Evolutionary conservation across 1,140 invertebrate species (phyloP).

Genomic region (Drosophila kepulauana): DNA sequence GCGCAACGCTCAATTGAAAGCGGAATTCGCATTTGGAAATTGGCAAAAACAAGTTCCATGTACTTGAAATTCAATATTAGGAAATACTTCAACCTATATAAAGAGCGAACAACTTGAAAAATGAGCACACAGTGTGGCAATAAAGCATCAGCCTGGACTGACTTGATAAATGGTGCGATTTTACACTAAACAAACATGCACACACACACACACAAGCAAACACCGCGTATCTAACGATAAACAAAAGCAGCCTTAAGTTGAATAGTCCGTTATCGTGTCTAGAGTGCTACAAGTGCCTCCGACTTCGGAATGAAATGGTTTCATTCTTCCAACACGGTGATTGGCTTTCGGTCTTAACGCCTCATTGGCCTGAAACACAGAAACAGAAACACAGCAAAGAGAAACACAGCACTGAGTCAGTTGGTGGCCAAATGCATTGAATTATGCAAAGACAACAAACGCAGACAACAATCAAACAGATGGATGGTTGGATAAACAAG

Average conservation of each 20-base stretch:
- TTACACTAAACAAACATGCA: conserved; percentile 50
- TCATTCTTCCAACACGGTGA: conserved; percentile 41
- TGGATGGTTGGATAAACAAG: conserved; percentile 25
- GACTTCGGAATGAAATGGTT: conserved; percentile 54
- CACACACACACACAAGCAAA: conserved; percentile 11
- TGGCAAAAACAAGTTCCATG: conserved; percentile 51
- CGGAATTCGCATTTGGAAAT: conserved; percentile 66
- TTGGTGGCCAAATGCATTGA: conserved; percentile 45
- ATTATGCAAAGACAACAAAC: conserved; percentile 62
- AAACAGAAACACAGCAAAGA: neutral
- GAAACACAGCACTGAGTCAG: neutral
- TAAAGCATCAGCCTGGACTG: conserved; percentile 50
- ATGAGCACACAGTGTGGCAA: conserved; percentile 57
- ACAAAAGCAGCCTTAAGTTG: conserved; percentile 26
- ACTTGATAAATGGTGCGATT: conserved; percentile 72
- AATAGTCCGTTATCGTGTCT: conserved; percentile 46
- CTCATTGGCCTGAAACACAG: conserved; percentile 34
- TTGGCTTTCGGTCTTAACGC: conserved; percentile 40
- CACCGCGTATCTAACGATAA: conserved; percentile 32
- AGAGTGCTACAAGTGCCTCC: conserved; percentile 66
- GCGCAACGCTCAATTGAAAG: conserved; percentile 63
- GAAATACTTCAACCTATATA: conserved; percentile 5
- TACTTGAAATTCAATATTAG: conserved; percentile 58
- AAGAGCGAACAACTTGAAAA: conserved; percentile 53
- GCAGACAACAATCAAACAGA: conserved; percentile 8